Percentiles rank a stretch among this genome's conserved stretches.
Evolutionary conservation across 2,888 invertebrate genomes (phyloP).

Genomic region (Timandra comae): DNA sequence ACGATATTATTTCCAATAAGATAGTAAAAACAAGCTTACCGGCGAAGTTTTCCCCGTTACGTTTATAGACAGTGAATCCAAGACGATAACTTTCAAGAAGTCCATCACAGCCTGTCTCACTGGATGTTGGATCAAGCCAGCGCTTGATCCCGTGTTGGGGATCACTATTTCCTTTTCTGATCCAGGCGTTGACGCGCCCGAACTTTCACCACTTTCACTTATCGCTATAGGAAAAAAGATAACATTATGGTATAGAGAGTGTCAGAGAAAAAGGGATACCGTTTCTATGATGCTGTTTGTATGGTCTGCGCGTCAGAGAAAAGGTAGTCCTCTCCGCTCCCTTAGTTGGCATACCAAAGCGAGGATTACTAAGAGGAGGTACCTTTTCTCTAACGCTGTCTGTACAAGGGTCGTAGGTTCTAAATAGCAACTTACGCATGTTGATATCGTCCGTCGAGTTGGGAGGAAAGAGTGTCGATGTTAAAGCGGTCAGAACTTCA

Average conservation of each 20-base stretch:
- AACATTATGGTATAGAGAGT: too few species aligned
- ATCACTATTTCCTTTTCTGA: constrained; percentile 75
- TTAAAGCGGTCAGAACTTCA: constrained; percentile 91
- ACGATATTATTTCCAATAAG: too few species aligned
- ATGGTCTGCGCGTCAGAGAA: too few species aligned
- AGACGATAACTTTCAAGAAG: constrained; percentile 93
- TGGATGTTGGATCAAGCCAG: constrained; percentile 82
- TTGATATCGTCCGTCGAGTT: constrained; percentile 60
- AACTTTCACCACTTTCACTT: constrained; percentile 83
- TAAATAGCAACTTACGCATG: constrained; percentile 63
- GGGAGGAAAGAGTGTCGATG: constrained; percentile 89
- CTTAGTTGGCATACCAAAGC: too few species aligned
- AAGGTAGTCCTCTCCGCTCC: too few species aligned
- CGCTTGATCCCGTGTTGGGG: constrained; percentile 46
- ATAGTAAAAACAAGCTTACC: too few species aligned
- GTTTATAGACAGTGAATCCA: constrained; percentile 93
- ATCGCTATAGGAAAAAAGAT: constrained; percentile 37
- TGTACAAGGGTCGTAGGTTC: too few species aligned
- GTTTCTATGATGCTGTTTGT: too few species aligned
- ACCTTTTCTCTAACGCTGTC: too few species aligned
- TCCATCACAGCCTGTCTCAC: constrained; percentile 95
- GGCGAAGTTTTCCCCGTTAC: constrained; percentile 87
- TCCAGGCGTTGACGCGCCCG: constrained; percentile 87
- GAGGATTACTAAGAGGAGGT: too few species aligned
- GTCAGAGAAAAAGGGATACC: too few species aligned